phyloP scores from a whole-genome alignment of 2,113 vertebrate species.

The Empidonax alnorum region DNA sequence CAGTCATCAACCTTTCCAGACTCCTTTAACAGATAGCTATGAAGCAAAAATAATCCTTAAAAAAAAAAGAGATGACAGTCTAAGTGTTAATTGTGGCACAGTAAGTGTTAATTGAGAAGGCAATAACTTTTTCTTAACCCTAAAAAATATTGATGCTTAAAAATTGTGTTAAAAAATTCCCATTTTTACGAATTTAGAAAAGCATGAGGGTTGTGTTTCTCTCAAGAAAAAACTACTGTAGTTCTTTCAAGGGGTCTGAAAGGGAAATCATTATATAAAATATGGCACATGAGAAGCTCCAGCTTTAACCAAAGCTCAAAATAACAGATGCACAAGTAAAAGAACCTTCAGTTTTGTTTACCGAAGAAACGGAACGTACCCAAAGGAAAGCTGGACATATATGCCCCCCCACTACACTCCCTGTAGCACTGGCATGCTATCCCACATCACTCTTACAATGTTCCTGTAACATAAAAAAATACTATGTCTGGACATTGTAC shows the following conservation, averaged over 20 bases:
- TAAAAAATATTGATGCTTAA: neutral
- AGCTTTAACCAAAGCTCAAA: neutral
- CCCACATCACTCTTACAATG: neutral
- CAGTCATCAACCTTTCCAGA: neutral
- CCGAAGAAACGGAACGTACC: neutral
- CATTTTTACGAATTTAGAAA: neutral
- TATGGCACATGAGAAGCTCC: neutral
- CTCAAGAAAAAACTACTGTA: neutral
- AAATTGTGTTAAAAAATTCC: neutral
- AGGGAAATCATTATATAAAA: neutral
- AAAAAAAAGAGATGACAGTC: neutral
- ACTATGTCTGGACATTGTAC: neutral
- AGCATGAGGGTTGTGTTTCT: neutral
- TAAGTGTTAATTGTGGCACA: neutral
- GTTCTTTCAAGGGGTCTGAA: neutral
- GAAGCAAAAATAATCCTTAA: neutral
- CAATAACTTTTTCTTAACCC: neutral
- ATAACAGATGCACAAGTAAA: neutral
- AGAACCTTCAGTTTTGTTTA: neutral
- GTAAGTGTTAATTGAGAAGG: neutral
- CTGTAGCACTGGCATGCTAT: neutral
- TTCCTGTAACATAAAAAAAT: neutral
- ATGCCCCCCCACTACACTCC: neutral
- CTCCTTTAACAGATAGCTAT: neutral
- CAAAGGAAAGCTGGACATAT: accelerated